Evolutionary conservation across 2,888 invertebrate genomes (phyloP).

Genomic region (Dexiosoma caninum): DNA sequence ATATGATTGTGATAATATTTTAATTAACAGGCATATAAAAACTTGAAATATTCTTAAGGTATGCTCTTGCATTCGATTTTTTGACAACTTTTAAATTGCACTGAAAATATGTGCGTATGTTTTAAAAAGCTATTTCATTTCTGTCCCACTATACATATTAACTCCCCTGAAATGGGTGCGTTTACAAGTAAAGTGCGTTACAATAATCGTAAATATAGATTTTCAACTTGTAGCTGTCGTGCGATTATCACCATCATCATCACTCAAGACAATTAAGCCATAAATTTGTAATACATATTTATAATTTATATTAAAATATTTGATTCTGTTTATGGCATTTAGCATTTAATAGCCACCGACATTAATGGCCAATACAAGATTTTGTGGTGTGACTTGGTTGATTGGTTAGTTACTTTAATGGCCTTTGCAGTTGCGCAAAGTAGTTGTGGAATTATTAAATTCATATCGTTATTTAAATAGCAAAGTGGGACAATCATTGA

Average conservation of each 20-base stretch:
- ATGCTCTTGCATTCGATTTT: too few relatives aligned
- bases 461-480: neutral
- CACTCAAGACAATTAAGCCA: conserved; percentile 29
- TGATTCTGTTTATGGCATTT: conserved; percentile 38
- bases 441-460: conserved; percentile 1
- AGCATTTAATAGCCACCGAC: conserved; percentile 25
- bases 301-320: conserved; percentile 34
- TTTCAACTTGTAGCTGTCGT: conserved; percentile 8
- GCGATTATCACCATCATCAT: neutral
- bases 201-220: neutral
- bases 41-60: too few relatives aligned
- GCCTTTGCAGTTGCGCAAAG: neutral
- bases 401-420: neutral
- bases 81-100: too few relatives aligned
- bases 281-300: conserved; percentile 33
- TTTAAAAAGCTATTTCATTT: neutral
- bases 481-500: neutral
- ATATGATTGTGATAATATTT: too few relatives aligned
- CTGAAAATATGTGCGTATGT: neutral
- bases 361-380: conserved; percentile 29
- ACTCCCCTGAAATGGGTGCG: neutral
- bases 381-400: conserved; percentile 8
- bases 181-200: neutral
- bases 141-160: neutral
- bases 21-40: too few relatives aligned